Conservation (phyloP, 2,797 vertebrate genomes). For the Hoplostethus atlanticus region DNA sequence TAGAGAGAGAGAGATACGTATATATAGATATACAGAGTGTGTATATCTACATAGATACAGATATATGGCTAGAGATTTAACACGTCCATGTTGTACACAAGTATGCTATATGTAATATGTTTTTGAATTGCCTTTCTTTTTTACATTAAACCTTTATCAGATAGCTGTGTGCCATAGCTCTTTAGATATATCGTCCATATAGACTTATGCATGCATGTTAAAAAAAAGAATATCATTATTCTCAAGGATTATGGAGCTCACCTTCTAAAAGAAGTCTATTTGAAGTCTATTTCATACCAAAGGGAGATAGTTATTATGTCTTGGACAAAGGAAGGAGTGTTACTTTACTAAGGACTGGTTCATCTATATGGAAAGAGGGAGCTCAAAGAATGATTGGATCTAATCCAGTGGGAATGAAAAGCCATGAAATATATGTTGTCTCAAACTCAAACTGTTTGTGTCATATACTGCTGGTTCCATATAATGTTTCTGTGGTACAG, state of each 20-base stretch:
- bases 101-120: conserved; percentile 39
- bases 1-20: not conserved
- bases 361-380: conserved; percentile 30
- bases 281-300: conserved; percentile 29
- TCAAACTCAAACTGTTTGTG: conserved; percentile 50
- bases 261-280: conserved; percentile 8
- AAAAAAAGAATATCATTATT: conserved; percentile 17
- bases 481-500: conserved; percentile 68
- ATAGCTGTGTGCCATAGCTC: conserved; percentile 52
- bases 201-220: conserved; percentile 70
- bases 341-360: conserved; percentile 11
- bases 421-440: conserved; percentile 73
- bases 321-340: conserved; percentile 27
- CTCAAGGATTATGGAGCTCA: conserved; percentile 32
- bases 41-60: conserved; percentile 2
- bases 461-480: conserved; percentile 59
- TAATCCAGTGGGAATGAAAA: conserved; percentile 65
- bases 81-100: conserved; percentile 58
- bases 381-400: conserved; percentile 45
- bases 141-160: conserved; percentile 37
- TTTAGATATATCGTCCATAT: conserved; percentile 52
- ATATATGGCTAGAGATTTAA: not conserved
- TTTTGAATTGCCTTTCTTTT: conserved; percentile 36
- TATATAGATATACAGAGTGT: not conserved
- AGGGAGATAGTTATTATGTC: conserved; percentile 32